Evolutionary conservation across 2,888 invertebrate species (phyloP), one percentile per base, ranked within the genome.

Genomic region (Tolmerus cingulatus): DNA sequence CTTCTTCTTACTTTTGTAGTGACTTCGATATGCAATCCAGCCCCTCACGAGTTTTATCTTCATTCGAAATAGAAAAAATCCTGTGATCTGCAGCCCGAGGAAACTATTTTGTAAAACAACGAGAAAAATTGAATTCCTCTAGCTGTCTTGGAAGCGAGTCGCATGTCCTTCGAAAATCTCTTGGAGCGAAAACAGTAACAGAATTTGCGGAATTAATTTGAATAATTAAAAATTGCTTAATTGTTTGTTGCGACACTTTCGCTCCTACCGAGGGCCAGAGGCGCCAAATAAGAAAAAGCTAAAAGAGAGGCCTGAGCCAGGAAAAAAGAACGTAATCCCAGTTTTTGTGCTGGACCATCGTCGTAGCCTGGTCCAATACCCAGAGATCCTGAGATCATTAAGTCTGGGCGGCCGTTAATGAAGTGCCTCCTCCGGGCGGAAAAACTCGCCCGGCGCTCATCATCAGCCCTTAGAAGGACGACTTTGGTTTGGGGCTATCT

Each of bases 151-250:
- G 78, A 14, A 16, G 5, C 14, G 16, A n/a, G 5, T 79, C 51
- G 79, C 14, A 79, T 55, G 79, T 79, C 51, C 46, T 79, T 19
- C 74, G 74, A 85, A 74, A 46, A n/a, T 55, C 74, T 30, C 55
- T 27, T 12, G 43, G 19, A 86, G 4, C 7, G 14, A 27, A 77
- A 86, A 77, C 77, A 86, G 16, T 55, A 86, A 86, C 77, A 12
- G 77, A 86, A 19, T 74, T 74, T 74, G 46, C 74, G 74, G 74
- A 86, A 86, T 76, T 77, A 86, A 86, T 86, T 86, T 86, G 77
- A 86, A 86, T 86, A 86, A 86, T 86, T 86, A 77, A 86, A 86
- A 77, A 76, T 77, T 77, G 76, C 51, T 86, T 86, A 86, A 86
- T 86, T 86, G 86, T 76, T 85, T 85, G 74, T 85, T 74, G 66